phyloP scores from a whole-genome alignment of 2,888 invertebrate genomes.

The Tipula helvola region DNA sequence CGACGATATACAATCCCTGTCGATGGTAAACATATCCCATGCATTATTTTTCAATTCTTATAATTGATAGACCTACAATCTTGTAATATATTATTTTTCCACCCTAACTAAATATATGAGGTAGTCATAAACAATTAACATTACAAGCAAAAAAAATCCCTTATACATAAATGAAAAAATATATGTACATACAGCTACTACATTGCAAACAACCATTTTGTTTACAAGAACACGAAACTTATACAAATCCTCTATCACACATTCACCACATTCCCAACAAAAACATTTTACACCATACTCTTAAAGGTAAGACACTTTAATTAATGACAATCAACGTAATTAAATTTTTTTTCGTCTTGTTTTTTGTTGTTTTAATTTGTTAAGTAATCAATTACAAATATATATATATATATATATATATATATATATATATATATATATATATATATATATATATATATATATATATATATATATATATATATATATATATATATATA shows the following conservation, averaged over 20 bases:
- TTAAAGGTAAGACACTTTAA: not conserved
- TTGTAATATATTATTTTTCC: not conserved
- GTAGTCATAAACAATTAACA: not conserved
- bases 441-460: not conserved
- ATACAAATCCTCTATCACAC: not conserved
- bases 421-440: not conserved
- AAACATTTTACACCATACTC: not conserved
- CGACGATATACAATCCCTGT: no score
- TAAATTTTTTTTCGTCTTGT: not conserved
- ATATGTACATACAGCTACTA: not conserved
- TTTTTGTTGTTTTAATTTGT: not conserved
- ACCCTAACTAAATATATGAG: not conserved
- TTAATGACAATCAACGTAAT: conserved; percentile 4
- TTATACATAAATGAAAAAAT: not conserved
- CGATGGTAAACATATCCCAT: no score
- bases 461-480: not conserved
- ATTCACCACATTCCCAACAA: not conserved
- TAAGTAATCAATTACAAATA: not conserved
- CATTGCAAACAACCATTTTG: not conserved
- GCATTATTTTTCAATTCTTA: not conserved
- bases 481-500: not conserved
- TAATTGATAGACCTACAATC: not conserved
- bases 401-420: not conserved
- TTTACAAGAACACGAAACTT: not conserved
- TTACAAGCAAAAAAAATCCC: not conserved